Evolutionary conservation across 2,888 invertebrate species (phyloP).

Genomic region (Xestia sexstrigata): DNA sequence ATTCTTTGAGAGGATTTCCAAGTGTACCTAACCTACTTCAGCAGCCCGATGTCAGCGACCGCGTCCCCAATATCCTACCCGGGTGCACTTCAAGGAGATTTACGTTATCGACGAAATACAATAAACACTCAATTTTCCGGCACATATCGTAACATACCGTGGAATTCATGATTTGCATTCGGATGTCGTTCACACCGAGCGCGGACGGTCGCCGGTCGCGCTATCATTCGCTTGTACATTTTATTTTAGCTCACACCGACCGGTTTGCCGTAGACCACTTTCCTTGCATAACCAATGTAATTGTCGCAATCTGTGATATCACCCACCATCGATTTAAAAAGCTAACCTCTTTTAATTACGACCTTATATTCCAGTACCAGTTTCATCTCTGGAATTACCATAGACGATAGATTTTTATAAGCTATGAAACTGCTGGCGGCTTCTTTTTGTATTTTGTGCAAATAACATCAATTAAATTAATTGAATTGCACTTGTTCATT

Average conservation of each 20-base stretch:
- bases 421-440: background rate
- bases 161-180: slow-evolving; percentile 66
- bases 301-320: slow-evolving; percentile 65
- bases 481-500: slow-evolving; percentile 42
- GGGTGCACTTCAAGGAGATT: slow-evolving; percentile 31
- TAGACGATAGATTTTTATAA: slow-evolving; percentile 2
- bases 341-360: slow-evolving; percentile 39
- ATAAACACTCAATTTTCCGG: slow-evolving; percentile 60
- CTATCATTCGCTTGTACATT: slow-evolving; percentile 53
- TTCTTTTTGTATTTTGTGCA: slow-evolving; percentile 30
- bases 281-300: slow-evolving; percentile 73
- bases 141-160: slow-evolving; percentile 46
- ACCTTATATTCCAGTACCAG: slow-evolving; percentile 4
- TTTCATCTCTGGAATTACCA: slow-evolving; percentile 7
- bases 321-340: slow-evolving; percentile 51
- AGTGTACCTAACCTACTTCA: no score
- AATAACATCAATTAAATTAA: slow-evolving; percentile 19
- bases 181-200: slow-evolving; percentile 63
- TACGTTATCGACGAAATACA: slow-evolving; percentile 31
- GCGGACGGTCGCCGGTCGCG: slow-evolving; percentile 43
- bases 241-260: slow-evolving; percentile 63
- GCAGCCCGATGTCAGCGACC: slow-evolving; percentile 16
- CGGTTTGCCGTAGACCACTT: slow-evolving; percentile 68
- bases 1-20: no score
- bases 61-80: slow-evolving; percentile 6